Evolutionary conservation across 2,888 invertebrate genomes (phyloP).

Genomic region (Cephus sareptanus): DNA sequence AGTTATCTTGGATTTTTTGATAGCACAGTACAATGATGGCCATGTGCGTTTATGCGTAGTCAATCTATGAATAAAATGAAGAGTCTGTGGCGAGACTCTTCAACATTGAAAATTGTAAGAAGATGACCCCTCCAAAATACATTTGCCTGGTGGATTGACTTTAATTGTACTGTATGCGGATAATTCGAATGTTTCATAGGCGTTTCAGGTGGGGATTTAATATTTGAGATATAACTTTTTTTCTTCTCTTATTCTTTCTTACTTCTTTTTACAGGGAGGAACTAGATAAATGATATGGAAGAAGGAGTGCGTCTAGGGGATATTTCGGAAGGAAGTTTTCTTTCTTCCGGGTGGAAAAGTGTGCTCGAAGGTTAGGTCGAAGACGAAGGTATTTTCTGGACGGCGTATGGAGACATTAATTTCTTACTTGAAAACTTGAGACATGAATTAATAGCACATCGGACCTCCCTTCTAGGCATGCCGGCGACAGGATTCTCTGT

Average conservation of each 20-base stretch:
- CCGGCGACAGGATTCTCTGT: slow-evolving; percentile 54
- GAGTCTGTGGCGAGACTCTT: not conserved
- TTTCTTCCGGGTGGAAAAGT: not conserved
- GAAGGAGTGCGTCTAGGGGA: not conserved
- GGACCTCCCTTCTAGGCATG: slow-evolving; percentile 45
- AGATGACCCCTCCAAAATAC: not conserved
- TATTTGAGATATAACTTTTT: not conserved
- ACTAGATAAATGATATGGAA: not conserved
- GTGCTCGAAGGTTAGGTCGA: not conserved
- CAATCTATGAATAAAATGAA: not conserved
- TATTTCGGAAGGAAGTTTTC: not conserved
- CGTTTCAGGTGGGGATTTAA: not conserved
- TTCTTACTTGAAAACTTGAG: slow-evolving; percentile 47
- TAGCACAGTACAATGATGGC: not conserved
- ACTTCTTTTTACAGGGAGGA: not conserved
- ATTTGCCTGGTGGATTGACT: not conserved
- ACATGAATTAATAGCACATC: slow-evolving; percentile 51
- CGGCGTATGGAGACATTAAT: slow-evolving; percentile 46
- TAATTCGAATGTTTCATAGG: not conserved
- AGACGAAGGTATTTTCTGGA: slow-evolving; percentile 16
- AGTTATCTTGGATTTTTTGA: not conserved
- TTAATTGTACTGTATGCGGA: not conserved
- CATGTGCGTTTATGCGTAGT: not conserved
- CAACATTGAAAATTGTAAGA: not conserved
- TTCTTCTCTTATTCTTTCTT: not conserved